phyloP scores from a whole-genome alignment of 1,140 invertebrate genomes.

The Trachelipus rathkii region DNA sequence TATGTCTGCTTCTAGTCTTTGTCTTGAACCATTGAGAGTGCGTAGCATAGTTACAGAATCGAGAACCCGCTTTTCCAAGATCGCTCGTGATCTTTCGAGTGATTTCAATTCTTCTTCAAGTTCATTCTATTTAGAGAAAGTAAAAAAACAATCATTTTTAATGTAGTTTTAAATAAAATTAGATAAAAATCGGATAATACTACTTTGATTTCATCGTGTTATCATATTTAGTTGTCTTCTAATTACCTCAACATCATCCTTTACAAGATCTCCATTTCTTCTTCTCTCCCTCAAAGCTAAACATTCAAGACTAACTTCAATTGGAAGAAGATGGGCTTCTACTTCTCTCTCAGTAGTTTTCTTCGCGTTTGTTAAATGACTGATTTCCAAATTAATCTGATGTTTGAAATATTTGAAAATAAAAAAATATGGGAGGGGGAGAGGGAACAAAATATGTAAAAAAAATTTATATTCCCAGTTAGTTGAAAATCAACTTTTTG shows the following conservation, averaged over 20 bases:
- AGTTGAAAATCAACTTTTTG: no score
- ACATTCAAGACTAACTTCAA: conserved; percentile 4
- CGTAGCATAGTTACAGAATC: neutral
- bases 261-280: neutral
- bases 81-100: neutral
- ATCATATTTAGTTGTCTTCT: neutral
- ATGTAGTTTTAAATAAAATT: neutral
- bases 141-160: neutral
- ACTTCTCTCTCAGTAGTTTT: neutral
- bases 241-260: neutral
- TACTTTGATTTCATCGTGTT: no score
- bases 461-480: no score
- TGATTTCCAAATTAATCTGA: neutral
- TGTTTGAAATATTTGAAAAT: neutral
- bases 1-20: neutral
- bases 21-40: neutral
- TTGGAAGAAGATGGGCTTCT: neutral
- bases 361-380: neutral
- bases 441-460: no score
- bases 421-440: no score
- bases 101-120: neutral
- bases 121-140: neutral
- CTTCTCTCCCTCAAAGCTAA: neutral
- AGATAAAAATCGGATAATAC: neutral
- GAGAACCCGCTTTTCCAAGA: neutral